These are phyloP conservation scores for Crioceris asparagi DNA, from an alignment of 2,888 invertebrate species.

Conservation along the genomic window DNA sequence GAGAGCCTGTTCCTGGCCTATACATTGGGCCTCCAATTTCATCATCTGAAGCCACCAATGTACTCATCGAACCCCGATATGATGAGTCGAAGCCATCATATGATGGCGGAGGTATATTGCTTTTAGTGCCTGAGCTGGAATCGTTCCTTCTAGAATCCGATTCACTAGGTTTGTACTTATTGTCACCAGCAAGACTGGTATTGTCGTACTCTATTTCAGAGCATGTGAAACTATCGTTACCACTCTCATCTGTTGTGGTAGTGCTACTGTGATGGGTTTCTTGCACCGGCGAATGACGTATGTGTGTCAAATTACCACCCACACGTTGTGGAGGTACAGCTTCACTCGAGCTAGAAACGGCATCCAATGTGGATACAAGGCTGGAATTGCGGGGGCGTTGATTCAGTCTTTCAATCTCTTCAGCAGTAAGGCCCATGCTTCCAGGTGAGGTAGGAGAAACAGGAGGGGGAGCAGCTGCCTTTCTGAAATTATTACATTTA, in stretches of 20 bases:
- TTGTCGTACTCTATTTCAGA: constrained; percentile 97
- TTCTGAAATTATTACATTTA: constrained; percentile 48
- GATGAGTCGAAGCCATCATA: constrained; percentile 92
- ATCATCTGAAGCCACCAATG: constrained; percentile 87
- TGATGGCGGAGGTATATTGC: constrained; percentile 63
- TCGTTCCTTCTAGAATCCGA: constrained; percentile 31
- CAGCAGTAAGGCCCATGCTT: constrained; percentile 83
- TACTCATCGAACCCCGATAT: constrained; percentile 86
- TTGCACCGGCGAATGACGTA: constrained; percentile 52
- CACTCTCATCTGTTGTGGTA: constrained; percentile 84
- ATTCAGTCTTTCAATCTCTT: constrained; percentile 86
- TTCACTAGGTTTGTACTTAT: constrained; percentile 48
- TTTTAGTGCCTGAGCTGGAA: constrained; percentile 38
- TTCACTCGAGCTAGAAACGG: constrained; percentile 84
- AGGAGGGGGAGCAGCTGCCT: constrained; percentile 58
- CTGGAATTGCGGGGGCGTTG: constrained; percentile 81
- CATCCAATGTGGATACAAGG: constrained; percentile 83
- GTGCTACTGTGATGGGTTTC: constrained; percentile 64
- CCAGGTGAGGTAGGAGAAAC: constrained; percentile 58
- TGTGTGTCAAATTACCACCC: constrained; percentile 52
- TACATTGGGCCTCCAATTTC: constrained; percentile 72
- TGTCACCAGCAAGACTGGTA: constrained; percentile 72
- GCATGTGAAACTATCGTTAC: constrained; percentile 95
- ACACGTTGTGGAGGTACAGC: constrained; percentile 64
- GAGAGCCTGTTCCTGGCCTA: constrained; percentile 68